Percentiles rank a stretch among this genome's conserved stretches.
These are phyloP conservation scores for Hirudinaria manillensis DNA, from an alignment of 2,888 invertebrate species.

Conservation along the genomic window DNA sequence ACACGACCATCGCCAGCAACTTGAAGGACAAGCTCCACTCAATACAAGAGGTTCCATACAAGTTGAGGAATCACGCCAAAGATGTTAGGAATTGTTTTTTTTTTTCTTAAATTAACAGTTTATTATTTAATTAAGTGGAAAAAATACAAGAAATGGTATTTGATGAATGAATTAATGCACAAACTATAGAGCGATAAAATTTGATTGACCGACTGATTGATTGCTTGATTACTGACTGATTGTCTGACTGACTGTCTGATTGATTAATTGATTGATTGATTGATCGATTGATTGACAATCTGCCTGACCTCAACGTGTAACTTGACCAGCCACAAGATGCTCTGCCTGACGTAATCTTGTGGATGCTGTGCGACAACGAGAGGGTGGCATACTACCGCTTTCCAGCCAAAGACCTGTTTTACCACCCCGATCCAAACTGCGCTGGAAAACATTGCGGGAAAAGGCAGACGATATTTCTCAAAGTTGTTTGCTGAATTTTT, in stretches of 20 bases:
- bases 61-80: conserved; percentile 35
- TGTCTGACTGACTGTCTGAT: background rate
- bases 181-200: too few relatives aligned
- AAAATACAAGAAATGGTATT: too few relatives aligned
- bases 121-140: too few relatives aligned
- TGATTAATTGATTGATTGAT: background rate
- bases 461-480: conserved; percentile 42
- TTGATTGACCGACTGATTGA: background rate
- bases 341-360: conserved; percentile 44
- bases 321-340: conserved; percentile 41
- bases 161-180: too few relatives aligned
- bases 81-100: conserved; percentile 32
- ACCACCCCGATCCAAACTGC: conserved; percentile 36
- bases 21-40: conserved; percentile 31
- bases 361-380: conserved; percentile 43
- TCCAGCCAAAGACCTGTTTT: conserved; percentile 40
- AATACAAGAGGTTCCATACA: conserved; percentile 34
- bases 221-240: background rate
- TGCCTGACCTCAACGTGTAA: background rate
- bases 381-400: conserved; percentile 43
- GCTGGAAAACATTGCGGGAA: conserved; percentile 42
- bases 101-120: background rate
- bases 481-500: conserved; percentile 34
- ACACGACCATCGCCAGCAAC: conserved; percentile 31
- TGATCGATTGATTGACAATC: background rate